phyloP scores from a whole-genome alignment of 2,113 vertebrate genomes.

The Potamarius usumacintae region DNA sequence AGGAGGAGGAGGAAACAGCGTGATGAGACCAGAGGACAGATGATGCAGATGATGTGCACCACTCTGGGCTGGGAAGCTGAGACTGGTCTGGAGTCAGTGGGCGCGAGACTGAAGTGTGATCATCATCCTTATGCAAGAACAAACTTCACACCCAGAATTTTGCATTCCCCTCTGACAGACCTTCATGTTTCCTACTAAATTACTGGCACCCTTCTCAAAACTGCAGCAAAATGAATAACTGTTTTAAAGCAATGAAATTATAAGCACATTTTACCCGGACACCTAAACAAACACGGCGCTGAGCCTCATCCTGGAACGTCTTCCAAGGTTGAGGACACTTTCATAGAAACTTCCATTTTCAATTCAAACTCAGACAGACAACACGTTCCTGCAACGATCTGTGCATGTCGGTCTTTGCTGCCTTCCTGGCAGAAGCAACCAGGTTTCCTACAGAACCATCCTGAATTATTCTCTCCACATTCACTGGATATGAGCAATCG shows the following conservation, averaged over 20 bases:
- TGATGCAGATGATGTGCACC: not conserved
- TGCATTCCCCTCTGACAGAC: not conserved
- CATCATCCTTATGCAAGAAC: not conserved
- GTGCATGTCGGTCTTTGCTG: not conserved
- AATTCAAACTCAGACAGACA: not conserved
- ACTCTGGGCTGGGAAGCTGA: not conserved
- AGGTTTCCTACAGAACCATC: not conserved
- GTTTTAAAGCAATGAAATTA: not conserved
- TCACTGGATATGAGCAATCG: too few species aligned
- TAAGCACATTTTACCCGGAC: too few species aligned
- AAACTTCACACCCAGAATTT: not conserved
- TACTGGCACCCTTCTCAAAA: not conserved
- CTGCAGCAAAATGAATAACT: not conserved
- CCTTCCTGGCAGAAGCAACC: not conserved
- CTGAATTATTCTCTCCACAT: not conserved
- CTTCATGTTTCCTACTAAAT: not conserved
- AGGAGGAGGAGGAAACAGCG: not conserved
- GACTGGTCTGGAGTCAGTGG: not conserved
- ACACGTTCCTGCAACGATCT: not conserved
- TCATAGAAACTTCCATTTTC: not conserved
- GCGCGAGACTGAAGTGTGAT: not conserved
- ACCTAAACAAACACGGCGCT: not conserved
- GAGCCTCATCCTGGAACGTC: not conserved
- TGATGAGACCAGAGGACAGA: not conserved
- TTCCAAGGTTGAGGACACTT: not conserved